Base-by-base conservation (phyloP, 2,888 invertebrate genomes). In the Eupithecia subumbrata region DNA sequence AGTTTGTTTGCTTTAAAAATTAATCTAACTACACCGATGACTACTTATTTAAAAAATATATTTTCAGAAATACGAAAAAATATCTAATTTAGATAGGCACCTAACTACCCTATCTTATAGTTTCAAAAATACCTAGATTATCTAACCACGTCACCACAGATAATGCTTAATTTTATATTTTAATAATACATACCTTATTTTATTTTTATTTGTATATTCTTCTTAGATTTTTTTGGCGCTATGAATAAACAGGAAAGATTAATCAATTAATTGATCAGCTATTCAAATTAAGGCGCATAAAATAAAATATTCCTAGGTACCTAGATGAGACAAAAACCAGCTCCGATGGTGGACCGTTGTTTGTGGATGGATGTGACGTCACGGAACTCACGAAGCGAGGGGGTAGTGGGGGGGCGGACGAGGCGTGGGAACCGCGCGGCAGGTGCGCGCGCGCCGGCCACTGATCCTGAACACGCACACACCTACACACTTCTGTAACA, bases 401-500 rank as follows among this genome's bases (percentile, higher is more conserved):
- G 84, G 78, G 74, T 82, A 75, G 84, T 79, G 85, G 84, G 85
- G 86, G 86, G 84, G 84, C 37, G 90, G 14, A 22, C 84, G 89
- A 87, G 90, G 88, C 95, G 95, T 94, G 95, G 94, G 94, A 94
- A 94, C 92, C 86, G 81, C 86, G 92, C 93, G 93, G 94, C 95
- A 94, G 94, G 95, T 94, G 94, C 93, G 93, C 94, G 90, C 89
- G 90, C 89, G 91, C 90, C 91, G 94, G 94, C 92, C 94, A 95
- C 93, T 94, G 95, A 93, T 94, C 94, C 95, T 94, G 92, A 90
- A 91, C 92, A 86, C 90, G 82, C 90, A 88, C 90, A 91, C 90
- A 80, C 82, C 79, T 81, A 78, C 90, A 82, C 84, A 85, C 82
- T 78, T 81, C 83, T 80, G 82, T 78, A 66, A 74, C 66, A 73